Conservation (phyloP, 1,140 invertebrate species). For the Idris sp. region DNA sequence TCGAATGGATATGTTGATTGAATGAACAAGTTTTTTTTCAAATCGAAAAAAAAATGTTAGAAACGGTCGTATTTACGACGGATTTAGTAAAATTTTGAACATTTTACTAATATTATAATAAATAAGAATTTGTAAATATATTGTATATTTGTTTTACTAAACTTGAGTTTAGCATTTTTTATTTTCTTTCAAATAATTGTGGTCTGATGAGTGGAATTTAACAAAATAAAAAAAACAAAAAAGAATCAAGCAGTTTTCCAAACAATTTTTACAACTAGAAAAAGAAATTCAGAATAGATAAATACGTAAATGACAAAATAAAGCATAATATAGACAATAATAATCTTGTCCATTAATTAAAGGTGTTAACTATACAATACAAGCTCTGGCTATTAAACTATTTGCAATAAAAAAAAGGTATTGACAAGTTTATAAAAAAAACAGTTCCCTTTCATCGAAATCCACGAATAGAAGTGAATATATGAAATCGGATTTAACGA, state of each 20-base stretch:
- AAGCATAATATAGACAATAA: slow-evolving; percentile 61
- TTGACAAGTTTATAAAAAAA: slow-evolving; percentile 44
- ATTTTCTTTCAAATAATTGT: too few species aligned
- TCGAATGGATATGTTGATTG: too few species aligned
- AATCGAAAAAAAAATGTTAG: too few species aligned
- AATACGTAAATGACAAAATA: slow-evolving; percentile 31
- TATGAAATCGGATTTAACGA: slow-evolving; percentile 11
- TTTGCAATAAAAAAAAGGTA: slow-evolving; percentile 49
- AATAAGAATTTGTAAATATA: too few species aligned
- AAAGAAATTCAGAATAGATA: slow-evolving; percentile 4
- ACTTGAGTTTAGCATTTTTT: too few species aligned
- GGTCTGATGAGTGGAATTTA: too few species aligned
- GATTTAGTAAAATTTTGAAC: too few species aligned
- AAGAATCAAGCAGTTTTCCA: slow-evolving; percentile 20
- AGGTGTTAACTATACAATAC: slow-evolving; percentile 35
- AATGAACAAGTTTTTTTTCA: too few species aligned
- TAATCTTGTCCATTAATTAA: slow-evolving; percentile 58
- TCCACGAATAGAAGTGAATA: not conserved
- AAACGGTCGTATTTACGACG: too few species aligned
- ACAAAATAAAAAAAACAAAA: too few species aligned
- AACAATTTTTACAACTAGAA: slow-evolving; percentile 39
- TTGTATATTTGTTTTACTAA: too few species aligned
- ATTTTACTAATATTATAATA: too few species aligned
- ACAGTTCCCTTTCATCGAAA: slow-evolving; percentile 31
- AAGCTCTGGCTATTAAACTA: slow-evolving; percentile 41